phyloP scores from a whole-genome alignment of 2,797 vertebrate genomes.

The Urocyon cinereoargenteus region DNA sequence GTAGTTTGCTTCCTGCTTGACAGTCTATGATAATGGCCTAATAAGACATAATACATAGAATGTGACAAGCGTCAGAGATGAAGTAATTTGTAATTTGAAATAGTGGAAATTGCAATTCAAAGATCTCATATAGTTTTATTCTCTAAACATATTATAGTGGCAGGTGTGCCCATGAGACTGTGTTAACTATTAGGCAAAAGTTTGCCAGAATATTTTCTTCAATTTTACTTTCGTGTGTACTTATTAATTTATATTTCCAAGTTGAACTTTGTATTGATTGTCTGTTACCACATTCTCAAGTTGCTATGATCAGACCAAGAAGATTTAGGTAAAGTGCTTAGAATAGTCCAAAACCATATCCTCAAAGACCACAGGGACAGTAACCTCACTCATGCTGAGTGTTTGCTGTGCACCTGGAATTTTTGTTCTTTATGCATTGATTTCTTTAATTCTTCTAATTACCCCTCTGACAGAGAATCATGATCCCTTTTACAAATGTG shows the following conservation, averaged over 20 bases:
- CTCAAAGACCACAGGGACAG: not conserved
- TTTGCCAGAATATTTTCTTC: slow-evolving; percentile 17
- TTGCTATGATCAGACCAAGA: not conserved
- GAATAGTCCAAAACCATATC: not conserved
- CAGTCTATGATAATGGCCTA: slow-evolving; percentile 57
- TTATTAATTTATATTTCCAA: slow-evolving; percentile 13
- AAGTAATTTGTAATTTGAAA: slow-evolving; percentile 58
- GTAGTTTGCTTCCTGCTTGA: not conserved
- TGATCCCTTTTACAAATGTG: not conserved
- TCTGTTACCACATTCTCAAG: not conserved
- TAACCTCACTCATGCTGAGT: not conserved
- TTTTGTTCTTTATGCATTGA: not conserved
- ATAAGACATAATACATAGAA: slow-evolving; percentile 45
- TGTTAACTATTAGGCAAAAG: not conserved
- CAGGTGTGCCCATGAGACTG: not conserved
- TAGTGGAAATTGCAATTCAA: slow-evolving; percentile 44
- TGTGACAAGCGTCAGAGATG: slow-evolving; percentile 39
- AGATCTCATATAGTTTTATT: slow-evolving; percentile 37
- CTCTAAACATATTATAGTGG: not conserved
- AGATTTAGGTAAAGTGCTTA: not conserved
- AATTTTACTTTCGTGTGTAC: not conserved
- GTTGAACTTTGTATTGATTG: not conserved
- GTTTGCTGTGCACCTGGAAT: not conserved
- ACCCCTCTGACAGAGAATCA: not conserved
- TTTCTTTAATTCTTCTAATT: not conserved